Percentiles rank a stretch among this genome's conserved stretches.
Evolutionary conservation across 2,113 vertebrate species (phyloP).

Genomic region (Dromiciops gliroides): DNA sequence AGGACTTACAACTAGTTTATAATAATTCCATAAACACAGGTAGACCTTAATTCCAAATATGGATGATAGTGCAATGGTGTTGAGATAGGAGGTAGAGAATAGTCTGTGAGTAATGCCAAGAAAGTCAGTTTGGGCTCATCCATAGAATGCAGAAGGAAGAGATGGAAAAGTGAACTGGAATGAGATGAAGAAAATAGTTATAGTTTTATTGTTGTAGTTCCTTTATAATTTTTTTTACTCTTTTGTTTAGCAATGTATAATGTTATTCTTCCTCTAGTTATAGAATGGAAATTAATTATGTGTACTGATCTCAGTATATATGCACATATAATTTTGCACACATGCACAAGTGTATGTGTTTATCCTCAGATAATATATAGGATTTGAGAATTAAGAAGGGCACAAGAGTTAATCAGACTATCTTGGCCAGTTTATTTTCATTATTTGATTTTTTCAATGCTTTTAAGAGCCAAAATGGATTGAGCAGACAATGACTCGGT

Average conservation of each 20-base stretch:
- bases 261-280: background rate
- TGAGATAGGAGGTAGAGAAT: background rate
- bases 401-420: background rate
- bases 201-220: background rate
- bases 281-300: background rate
- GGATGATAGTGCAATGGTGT: background rate
- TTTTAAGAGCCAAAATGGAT: background rate
- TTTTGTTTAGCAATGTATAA: background rate
- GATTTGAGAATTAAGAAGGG: background rate
- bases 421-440: background rate
- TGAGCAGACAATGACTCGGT: background rate
- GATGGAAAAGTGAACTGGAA: background rate
- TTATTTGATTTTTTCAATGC: background rate
- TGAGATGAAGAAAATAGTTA: background rate
- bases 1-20: background rate
- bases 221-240: background rate
- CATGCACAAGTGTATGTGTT: accelerated
- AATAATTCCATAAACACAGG: background rate
- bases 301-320: background rate
- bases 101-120: background rate
- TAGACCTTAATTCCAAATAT: background rate
- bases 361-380: background rate
- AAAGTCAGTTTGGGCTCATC: background rate
- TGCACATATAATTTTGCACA: background rate
- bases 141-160: background rate